Evolutionary conservation across 1,140 invertebrate genomes (phyloP), one percentile per base, ranked within the genome.

Genomic region (Samia ricini): DNA sequence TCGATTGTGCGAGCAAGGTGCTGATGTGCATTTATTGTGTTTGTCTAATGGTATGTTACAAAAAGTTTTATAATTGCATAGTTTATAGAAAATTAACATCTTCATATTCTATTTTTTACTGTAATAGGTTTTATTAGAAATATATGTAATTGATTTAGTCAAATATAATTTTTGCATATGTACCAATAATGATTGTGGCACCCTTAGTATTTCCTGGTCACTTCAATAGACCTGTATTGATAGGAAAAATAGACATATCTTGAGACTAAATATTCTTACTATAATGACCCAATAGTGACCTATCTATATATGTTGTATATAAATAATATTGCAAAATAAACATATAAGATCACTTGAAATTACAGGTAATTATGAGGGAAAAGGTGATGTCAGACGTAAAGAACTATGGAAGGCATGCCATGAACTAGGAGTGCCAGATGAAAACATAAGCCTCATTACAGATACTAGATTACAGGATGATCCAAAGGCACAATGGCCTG

Each of bases 321-420:
- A 54, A 8, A 20, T 1, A 7, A 54, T 21, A 19, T 4, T 21
- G 4, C 4, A n/a, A 51, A 0, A 20, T 51, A 7, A 12, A 51
- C 15, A 20, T 51, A 12, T 2, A 7, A 0, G 0, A 20, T 7
- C 20, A 19, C 0, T 22, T 7, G 3, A 29, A n/a, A 18, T 85
- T 82, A 24, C 22, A 97, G 97, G 97, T 58, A 93, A 95, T 88
- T 94, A 91, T 89, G 93, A 95, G 72, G 93, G 94, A 36, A 91
- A 95, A 75, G 94, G 96, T 21, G 88, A 90, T 64, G 75, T 91
- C 50, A 89, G 98, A 42, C 94, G 94, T 61, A 79, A 93, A 68
- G 98, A 99, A 90, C 82, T 99, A 52, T 95, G 95, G 91, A 84
- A 92, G 24, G 95, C 96, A 65, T 97, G 96, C 84, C 89, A 90